Percentiles rank a stretch among this genome's conserved stretches.
phyloP scores from a whole-genome alignment of 2,113 vertebrate species.

The Sturnus vulgaris region DNA sequence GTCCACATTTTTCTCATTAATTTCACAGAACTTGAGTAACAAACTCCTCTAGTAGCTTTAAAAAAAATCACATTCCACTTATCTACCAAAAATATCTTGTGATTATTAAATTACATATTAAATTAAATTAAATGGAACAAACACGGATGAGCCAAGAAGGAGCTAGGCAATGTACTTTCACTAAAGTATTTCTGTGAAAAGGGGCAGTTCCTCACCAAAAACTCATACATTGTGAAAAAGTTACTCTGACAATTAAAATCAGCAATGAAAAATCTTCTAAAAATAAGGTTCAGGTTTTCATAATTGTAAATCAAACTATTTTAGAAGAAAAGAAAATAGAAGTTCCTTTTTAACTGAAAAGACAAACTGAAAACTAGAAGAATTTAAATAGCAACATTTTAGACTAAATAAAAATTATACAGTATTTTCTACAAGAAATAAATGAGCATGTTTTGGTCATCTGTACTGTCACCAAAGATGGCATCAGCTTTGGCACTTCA shows the following conservation, averaged over 20 bases:
- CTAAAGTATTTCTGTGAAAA: background rate
- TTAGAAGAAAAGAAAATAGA: background rate
- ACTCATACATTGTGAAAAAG: background rate
- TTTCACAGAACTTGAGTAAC: background rate
- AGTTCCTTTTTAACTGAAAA: background rate
- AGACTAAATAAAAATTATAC: background rate
- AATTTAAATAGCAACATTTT: background rate
- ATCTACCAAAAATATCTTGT: background rate
- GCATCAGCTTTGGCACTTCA: background rate
- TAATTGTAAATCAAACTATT: background rate
- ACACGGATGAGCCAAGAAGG: background rate
- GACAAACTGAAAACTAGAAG: background rate
- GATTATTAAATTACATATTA: background rate
- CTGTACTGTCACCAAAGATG: background rate
- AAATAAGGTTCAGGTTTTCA: background rate
- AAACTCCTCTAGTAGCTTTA: background rate
- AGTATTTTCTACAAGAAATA: background rate
- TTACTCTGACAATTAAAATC: background rate
- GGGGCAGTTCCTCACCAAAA: background rate
- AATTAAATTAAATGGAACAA: background rate
- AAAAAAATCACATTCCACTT: background rate
- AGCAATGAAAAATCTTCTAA: background rate
- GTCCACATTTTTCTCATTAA: conserved; percentile 16
- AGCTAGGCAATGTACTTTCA: background rate
- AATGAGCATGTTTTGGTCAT: background rate